Percentiles rank a stretch among this genome's conserved stretches.
Conservation (phyloP, 1,140 invertebrate genomes). For the Apis cerana region DNA sequence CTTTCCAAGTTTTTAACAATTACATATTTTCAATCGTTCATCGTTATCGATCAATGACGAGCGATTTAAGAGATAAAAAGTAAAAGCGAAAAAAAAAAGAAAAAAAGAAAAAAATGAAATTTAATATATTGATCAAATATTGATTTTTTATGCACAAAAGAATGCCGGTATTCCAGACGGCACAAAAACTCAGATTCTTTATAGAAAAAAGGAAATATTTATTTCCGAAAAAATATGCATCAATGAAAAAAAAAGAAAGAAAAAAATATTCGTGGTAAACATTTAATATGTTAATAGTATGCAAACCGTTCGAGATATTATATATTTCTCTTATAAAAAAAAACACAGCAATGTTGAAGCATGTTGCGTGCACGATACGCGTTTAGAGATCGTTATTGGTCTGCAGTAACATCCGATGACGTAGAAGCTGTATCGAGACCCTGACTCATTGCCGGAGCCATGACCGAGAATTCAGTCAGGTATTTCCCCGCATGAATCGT, state of each 20-base stretch:
- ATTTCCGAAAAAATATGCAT: neutral
- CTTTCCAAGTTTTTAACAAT: too few relatives aligned
- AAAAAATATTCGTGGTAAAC: neutral
- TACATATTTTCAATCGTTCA: too few relatives aligned
- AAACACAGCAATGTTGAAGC: neutral
- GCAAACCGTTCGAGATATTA: neutral
- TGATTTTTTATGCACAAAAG: too few relatives aligned
- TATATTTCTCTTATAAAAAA: neutral
- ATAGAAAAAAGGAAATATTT: neutral
- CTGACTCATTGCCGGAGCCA: conserved; percentile 56
- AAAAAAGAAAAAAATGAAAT: too few relatives aligned
- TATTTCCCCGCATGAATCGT: conserved; percentile 57
- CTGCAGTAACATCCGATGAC: conserved; percentile 41
- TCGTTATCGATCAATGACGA: too few relatives aligned
- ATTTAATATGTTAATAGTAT: neutral
- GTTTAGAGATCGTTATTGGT: conserved; percentile 32
- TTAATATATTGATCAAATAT: too few relatives aligned
- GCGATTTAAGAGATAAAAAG: too few relatives aligned
- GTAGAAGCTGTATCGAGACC: conserved; percentile 44
- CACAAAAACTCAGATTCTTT: neutral
- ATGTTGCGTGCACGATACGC: conserved; percentile 1
- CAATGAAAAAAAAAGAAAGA: too few relatives aligned
- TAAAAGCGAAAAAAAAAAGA: too few relatives aligned
- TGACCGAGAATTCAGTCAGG: conserved; percentile 59
- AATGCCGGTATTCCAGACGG: neutral